A percentile compares a stretch with the other conserved stretches of the same genome.
These are phyloP conservation scores for Aphis gossypii DNA, from an alignment of 1,140 invertebrate species.

Conservation along the genomic window DNA sequence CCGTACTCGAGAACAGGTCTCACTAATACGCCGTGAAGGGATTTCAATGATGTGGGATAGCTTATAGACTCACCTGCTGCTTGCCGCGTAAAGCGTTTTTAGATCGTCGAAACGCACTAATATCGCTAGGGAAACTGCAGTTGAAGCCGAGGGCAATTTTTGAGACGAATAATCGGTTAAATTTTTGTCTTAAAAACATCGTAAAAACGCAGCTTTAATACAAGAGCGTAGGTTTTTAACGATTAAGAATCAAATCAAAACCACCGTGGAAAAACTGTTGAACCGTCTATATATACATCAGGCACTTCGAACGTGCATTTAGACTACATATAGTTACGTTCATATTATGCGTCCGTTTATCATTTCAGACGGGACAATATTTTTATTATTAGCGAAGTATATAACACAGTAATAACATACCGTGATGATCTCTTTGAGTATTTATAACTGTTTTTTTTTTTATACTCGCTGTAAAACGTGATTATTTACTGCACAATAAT, in stretches of 20 bases:
- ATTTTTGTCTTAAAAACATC: neutral
- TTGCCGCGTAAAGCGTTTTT: neutral
- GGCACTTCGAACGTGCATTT: conserved; percentile 55
- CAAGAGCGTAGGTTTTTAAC: neutral
- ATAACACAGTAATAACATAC: neutral
- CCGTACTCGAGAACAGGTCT: conserved; percentile 12
- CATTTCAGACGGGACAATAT: neutral
- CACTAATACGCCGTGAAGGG: neutral
- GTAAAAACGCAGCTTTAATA: neutral
- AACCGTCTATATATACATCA: neutral
- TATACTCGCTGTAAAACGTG: neutral
- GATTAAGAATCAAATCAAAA: conserved; percentile 14
- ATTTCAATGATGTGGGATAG: neutral
- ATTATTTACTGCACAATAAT: neutral
- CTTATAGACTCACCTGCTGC: neutral
- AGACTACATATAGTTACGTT: conserved; percentile 53
- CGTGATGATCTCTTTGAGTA: neutral
- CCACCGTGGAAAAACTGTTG: neutral
- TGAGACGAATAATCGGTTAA: neutral
- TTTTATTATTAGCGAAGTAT: neutral
- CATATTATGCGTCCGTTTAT: conserved; percentile 38
- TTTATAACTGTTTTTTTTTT: neutral
- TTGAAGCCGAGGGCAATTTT: neutral
- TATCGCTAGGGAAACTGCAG: neutral
- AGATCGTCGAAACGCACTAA: neutral